Conservation (phyloP, 1,140 invertebrate species). For the Aethina tumida region DNA sequence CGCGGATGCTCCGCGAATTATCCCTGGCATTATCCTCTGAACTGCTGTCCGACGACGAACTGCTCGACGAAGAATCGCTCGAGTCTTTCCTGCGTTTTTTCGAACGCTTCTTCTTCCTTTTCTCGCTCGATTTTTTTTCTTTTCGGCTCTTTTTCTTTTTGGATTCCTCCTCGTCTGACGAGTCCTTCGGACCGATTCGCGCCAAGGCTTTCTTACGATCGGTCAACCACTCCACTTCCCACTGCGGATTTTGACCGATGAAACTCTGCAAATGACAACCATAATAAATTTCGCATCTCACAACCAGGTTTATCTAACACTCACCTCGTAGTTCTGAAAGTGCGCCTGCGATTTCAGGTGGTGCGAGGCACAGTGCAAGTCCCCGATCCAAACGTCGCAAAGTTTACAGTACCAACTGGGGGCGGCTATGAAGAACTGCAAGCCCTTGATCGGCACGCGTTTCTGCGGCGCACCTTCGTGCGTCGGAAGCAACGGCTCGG, state of each 20-base stretch:
- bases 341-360: slow-evolving; percentile 71
- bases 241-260: slow-evolving; percentile 69
- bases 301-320: too few relatives aligned
- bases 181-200: slow-evolving; percentile 19
- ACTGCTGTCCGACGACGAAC: slow-evolving; percentile 40
- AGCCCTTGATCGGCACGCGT: slow-evolving; percentile 68
- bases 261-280: slow-evolving; percentile 48
- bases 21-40: slow-evolving; percentile 41
- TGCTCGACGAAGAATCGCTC: slow-evolving; percentile 36
- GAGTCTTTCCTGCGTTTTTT: slow-evolving; percentile 34
- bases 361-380: slow-evolving; percentile 72
- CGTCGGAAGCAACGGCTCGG: slow-evolving; percentile 53
- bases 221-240: slow-evolving; percentile 74
- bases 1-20: slow-evolving; percentile 50
- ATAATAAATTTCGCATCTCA: slow-evolving; percentile 2
- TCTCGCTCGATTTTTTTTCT: slow-evolving; percentile 27
- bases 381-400: slow-evolving; percentile 76
- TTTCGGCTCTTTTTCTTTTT: slow-evolving; percentile 24
- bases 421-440: slow-evolving; percentile 76
- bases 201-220: slow-evolving; percentile 59
- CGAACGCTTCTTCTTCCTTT: slow-evolving; percentile 33
- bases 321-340: slow-evolving; percentile 68
- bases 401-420: slow-evolving; percentile 84
- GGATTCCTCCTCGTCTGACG: slow-evolving; percentile 15
- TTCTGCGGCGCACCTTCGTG: slow-evolving; percentile 60